phyloP scores from a whole-genome alignment of 2,797 vertebrate species.

The Lutjanus campechanus region DNA sequence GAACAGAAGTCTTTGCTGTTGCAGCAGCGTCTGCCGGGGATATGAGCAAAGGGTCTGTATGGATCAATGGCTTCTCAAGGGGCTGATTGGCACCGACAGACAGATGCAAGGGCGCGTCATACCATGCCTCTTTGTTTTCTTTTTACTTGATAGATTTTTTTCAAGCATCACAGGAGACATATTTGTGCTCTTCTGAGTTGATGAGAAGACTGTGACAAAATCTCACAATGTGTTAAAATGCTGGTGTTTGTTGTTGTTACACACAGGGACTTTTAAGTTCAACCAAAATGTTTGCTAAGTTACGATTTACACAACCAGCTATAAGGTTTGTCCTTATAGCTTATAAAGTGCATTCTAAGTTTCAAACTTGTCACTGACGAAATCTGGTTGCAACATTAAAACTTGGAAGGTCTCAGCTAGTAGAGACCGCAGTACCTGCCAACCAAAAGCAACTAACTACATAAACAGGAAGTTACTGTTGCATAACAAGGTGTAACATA shows the following conservation, averaged over 20 bases:
- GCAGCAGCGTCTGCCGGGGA: slow-evolving; percentile 55
- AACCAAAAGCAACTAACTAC: not conserved
- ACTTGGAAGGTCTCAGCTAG: not conserved
- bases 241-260: not conserved
- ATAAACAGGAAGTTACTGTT: not conserved
- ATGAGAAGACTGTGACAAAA: slow-evolving; percentile 20
- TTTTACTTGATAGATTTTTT: slow-evolving; percentile 40
- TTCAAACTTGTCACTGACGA: not conserved
- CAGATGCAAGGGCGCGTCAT: slow-evolving; percentile 43
- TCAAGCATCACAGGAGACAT: slow-evolving; percentile 11
- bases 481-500: not conserved
- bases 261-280: slow-evolving; percentile 4
- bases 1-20: slow-evolving; percentile 69
- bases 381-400: not conserved
- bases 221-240: slow-evolving; percentile 6
- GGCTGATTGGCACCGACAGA: slow-evolving; percentile 63
- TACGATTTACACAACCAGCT: not conserved
- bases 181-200: slow-evolving; percentile 12
- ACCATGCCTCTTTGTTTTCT: slow-evolving; percentile 40
- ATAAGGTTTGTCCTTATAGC: too few species aligned
- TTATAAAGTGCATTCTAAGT: too few species aligned
- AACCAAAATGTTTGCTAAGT: not conserved
- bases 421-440: not conserved
- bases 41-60: slow-evolving; percentile 70
- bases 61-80: slow-evolving; percentile 75